Evolutionary conservation across 2,113 vertebrate genomes (phyloP).

Genomic region (Anhinga rufa): DNA sequence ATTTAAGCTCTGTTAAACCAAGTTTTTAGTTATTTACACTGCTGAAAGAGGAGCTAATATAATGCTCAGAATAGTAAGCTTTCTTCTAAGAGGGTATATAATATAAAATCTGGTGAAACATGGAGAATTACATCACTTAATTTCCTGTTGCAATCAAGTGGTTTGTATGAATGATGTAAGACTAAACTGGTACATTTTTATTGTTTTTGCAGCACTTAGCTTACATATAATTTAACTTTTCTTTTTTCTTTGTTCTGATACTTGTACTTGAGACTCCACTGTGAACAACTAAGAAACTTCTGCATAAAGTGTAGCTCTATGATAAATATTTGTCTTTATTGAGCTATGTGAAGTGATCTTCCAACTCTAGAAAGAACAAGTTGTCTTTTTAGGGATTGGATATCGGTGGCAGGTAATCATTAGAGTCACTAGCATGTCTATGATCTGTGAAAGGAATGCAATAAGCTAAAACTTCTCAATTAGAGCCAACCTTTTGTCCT

Average conservation of each 20-base stretch:
- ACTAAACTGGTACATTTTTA: not conserved
- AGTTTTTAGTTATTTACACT: not conserved
- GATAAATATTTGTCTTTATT: not conserved
- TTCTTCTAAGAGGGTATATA: not conserved
- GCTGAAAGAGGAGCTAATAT: not conserved
- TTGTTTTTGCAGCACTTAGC: not conserved
- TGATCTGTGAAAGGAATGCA: not conserved
- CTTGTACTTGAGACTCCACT: not conserved
- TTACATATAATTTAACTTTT: not conserved
- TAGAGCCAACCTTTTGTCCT: not conserved
- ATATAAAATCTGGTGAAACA: not conserved
- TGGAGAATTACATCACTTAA: not conserved
- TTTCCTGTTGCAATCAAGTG: not conserved
- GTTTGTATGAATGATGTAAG: not conserved
- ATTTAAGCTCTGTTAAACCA: not conserved
- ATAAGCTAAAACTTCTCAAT: not conserved
- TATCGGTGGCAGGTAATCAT: not conserved
- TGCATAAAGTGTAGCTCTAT: not conserved
- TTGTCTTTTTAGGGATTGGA: not conserved
- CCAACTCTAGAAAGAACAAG: not conserved
- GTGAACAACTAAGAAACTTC: not conserved
- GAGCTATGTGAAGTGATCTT: not conserved
- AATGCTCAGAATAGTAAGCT: not conserved
- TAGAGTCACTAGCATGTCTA: not conserved
- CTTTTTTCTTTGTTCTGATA: not conserved